A percentile compares a stretch with the other conserved stretches of the same genome.
phyloP scores from a whole-genome alignment of 2,113 vertebrate species.

The Zosterops pallidus region DNA sequence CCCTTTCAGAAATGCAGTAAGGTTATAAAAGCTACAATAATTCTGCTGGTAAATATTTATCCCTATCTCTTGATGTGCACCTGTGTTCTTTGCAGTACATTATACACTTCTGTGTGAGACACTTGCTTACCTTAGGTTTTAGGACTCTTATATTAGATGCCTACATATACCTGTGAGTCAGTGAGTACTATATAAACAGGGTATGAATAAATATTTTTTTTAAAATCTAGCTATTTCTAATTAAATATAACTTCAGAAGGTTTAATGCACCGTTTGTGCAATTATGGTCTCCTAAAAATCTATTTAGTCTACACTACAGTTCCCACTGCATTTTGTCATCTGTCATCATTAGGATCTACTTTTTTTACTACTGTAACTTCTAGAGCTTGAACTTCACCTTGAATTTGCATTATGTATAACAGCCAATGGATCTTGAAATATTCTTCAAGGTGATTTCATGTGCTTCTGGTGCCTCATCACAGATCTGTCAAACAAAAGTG shows the following conservation, averaged over 20 bases:
- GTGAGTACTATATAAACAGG: not conserved
- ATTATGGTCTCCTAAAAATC: not conserved
- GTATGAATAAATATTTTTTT: not conserved
- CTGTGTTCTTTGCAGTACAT: not conserved
- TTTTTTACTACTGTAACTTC: not conserved
- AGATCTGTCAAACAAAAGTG: not conserved
- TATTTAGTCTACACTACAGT: not conserved
- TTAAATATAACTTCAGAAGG: not conserved
- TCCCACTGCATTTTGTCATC: not conserved
- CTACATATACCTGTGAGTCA: not conserved
- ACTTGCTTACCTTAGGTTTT: not conserved
- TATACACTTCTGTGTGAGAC: not conserved
- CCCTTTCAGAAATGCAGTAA: not conserved
- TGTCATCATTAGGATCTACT: not conserved
- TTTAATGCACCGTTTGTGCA: not conserved
- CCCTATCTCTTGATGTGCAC: not conserved
- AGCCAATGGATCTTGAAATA: not conserved
- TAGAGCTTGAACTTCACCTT: not conserved
- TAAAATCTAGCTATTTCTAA: not conserved
- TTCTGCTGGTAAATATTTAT: not conserved
- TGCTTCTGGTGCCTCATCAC: not conserved
- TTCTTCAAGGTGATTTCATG: not conserved
- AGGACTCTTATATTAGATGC: not conserved
- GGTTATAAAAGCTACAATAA: not conserved
- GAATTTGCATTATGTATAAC: not conserved